These are phyloP conservation scores for Dinothrombium tinctorium DNA, from an alignment of 1,140 invertebrate species.

Conservation along the genomic window DNA sequence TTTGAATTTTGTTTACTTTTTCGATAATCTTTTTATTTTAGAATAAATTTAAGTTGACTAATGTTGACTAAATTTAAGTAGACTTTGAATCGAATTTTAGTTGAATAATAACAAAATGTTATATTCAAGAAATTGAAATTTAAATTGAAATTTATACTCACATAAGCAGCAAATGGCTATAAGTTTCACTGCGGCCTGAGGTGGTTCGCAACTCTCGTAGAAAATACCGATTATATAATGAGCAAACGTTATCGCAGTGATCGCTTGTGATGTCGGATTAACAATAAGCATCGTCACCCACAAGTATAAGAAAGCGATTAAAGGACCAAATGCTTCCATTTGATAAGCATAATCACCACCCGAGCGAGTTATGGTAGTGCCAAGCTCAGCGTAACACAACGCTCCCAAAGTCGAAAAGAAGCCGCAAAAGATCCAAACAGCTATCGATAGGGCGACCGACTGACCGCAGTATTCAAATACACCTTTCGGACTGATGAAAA, in stretches of 20 bases:
- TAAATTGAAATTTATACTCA: no score
- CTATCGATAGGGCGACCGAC: slow-evolving; percentile 18
- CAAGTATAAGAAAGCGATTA: slow-evolving; percentile 76
- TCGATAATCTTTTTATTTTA: no score
- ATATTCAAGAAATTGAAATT: no score
- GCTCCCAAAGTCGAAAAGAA: slow-evolving; percentile 39
- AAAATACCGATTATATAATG: slow-evolving; percentile 64
- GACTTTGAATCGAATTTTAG: no score
- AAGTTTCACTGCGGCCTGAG: slow-evolving; percentile 17
- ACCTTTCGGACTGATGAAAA: slow-evolving; percentile 16
- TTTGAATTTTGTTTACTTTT: no score
- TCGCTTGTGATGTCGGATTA: slow-evolving; percentile 58
- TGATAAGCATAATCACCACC: slow-evolving; percentile 86
- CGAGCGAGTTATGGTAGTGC: slow-evolving; percentile 57
- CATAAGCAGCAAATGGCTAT: background rate
- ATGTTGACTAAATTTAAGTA: no score
- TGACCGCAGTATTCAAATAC: slow-evolving; percentile 18
- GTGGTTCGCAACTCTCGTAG: slow-evolving; percentile 43
- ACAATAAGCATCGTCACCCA: slow-evolving; percentile 34
- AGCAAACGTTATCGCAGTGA: slow-evolving; percentile 71
- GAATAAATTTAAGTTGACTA: no score
- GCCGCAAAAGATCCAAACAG: slow-evolving; percentile 48
- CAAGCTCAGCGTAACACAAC: slow-evolving; percentile 22
- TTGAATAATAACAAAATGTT: no score
- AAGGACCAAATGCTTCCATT: slow-evolving; percentile 65